Base-by-base conservation (phyloP, 2,113 vertebrate species). In the Heteronetta atricapilla region DNA sequence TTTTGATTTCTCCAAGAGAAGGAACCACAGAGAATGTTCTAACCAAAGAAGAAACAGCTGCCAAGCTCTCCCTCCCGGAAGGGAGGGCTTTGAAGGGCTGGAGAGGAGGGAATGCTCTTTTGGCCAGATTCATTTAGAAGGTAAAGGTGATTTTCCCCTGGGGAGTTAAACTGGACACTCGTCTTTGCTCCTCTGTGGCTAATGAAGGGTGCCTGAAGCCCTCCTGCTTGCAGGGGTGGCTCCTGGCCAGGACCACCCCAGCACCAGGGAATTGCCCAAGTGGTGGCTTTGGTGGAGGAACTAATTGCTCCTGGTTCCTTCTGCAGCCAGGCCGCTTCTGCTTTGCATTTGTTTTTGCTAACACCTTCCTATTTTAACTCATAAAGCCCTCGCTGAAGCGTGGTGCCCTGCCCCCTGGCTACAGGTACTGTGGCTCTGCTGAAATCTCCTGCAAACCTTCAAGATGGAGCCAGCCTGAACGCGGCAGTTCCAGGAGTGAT, bases 361-460 rank as follows among this genome's bases (percentile, higher is more conserved):
- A 91, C 91, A 77, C 64, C 82, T 78, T 81, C 82, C 90, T 88
- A 91, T 59, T 95, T 91, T 82, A 91, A 88, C 90, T 89, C 81
- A 82, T 77, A 60, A 93, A 83, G 66, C 70, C 59, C 68, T 93
- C 64, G 60, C 15, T 90, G 88, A 89, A 93, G 70, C 78, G 85
- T 48, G 70, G n/a, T 55, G 59, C 75, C 44, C 91, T 91, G 72
- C 56, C 73, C 50, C 48, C 91, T 83, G 7, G 48, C 83, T 89
- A 78, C 48, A 8, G 40, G 78, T 86, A 86, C 63, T 25, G 23
- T 7, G 17, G 55, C 68, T 84, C 78, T 89, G 53, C 70, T 63
- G 67, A 89, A 68, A 64, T 78, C 0, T 1, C 74, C 77, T 89
- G 58, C 62, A 68, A 62, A 44, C 48, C 70, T 85, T 85, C 52